These are phyloP conservation scores for Thalassarche chlororhynchos DNA, from an alignment of 2,113 vertebrate genomes.

Conservation along the genomic window DNA sequence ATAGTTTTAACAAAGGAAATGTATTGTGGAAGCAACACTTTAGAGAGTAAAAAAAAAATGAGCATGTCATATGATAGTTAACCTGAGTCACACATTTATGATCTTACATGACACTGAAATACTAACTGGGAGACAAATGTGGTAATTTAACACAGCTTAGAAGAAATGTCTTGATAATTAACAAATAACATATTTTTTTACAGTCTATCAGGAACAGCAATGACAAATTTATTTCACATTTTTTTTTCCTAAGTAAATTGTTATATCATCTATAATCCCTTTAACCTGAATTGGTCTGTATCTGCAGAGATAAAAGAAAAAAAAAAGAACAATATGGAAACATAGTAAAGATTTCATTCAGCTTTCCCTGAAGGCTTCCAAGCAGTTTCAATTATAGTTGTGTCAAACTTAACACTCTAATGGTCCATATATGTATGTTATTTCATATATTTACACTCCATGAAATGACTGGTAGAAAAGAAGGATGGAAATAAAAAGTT, in stretches of 20 bases:
- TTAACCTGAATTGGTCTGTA: background rate
- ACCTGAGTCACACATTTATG: background rate
- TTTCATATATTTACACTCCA: background rate
- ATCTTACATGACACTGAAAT: background rate
- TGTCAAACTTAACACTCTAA: constrained; percentile 2
- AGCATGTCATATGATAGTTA: background rate
- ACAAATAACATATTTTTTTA: background rate
- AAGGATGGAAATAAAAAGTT: background rate
- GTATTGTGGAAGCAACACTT: background rate
- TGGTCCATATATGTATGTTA: background rate
- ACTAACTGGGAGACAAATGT: background rate
- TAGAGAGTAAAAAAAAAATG: background rate
- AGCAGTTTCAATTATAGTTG: background rate
- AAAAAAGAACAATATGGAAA: background rate
- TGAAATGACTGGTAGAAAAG: background rate
- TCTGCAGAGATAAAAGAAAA: background rate
- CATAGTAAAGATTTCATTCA: background rate
- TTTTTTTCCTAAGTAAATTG: background rate
- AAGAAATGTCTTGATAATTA: constrained; percentile 44
- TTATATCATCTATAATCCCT: background rate
- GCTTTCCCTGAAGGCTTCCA: background rate
- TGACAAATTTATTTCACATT: background rate
- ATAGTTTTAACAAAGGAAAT: background rate
- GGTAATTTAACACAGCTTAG: background rate
- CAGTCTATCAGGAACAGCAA: background rate